Conservation (phyloP, 2,888 invertebrate species). For the Scaptomyza tumidula region DNA sequence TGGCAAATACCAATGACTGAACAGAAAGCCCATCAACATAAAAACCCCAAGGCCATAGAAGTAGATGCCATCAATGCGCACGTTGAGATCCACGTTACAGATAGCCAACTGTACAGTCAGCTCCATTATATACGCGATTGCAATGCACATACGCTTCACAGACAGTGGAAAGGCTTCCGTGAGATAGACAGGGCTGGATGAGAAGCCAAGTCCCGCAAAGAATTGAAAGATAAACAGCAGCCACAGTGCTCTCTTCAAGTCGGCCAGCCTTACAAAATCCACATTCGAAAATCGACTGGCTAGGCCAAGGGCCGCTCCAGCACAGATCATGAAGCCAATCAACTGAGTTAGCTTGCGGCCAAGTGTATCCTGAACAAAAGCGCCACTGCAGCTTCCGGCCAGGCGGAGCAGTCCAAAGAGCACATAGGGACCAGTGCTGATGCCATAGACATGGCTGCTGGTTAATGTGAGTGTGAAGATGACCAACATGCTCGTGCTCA, state of each 20-base stretch:
- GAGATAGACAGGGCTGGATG: conserved; percentile 77
- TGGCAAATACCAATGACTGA: conserved; percentile 72
- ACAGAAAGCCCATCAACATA: conserved; percentile 54
- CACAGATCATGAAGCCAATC: conserved; percentile 63
- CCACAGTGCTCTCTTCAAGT: conserved; percentile 61
- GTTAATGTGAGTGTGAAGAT: conserved; percentile 56
- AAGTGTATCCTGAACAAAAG: conserved; percentile 65
- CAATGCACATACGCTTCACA: conserved; percentile 73
- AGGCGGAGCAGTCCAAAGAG: conserved; percentile 70
- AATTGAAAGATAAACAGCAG: conserved; percentile 68
- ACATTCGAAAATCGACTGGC: conserved; percentile 67
- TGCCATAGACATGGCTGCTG: conserved; percentile 62
- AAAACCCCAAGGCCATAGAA: conserved; percentile 67
- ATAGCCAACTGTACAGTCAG: conserved; percentile 70
- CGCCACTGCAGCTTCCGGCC: conserved; percentile 60
- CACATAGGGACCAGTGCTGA: conserved; percentile 58
- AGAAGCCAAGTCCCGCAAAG: conserved; percentile 69
- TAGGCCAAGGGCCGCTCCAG: conserved; percentile 59
- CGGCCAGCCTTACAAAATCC: conserved; percentile 24
- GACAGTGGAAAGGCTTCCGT: conserved; percentile 80
- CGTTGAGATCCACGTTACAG: conserved; percentile 33
- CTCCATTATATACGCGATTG: conserved; percentile 66
- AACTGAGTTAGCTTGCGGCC: conserved; percentile 74
- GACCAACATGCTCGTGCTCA: conserved; percentile 67
- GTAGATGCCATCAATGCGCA: conserved; percentile 37